phyloP scores from a whole-genome alignment of 2,888 invertebrate genomes.

The Philhelius pedissequus region DNA sequence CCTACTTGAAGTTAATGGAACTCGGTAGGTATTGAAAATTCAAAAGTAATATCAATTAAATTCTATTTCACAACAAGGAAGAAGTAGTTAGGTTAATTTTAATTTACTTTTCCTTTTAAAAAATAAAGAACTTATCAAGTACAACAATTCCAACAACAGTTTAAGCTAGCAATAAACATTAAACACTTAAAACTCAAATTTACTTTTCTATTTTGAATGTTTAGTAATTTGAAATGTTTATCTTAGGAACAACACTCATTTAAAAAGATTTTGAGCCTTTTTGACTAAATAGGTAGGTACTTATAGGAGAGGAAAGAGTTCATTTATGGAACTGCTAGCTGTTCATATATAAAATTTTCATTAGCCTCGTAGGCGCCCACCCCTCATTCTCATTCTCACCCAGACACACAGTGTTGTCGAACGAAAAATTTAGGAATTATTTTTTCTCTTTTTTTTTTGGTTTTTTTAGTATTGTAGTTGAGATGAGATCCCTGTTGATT shows the following conservation, averaged over 20 bases:
- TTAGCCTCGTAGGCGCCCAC: no score
- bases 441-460: no score
- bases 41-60: neutral
- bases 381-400: no score
- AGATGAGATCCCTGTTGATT: no score
- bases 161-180: neutral
- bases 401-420: no score
- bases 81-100: neutral
- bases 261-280: neutral
- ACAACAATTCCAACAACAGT: no score
- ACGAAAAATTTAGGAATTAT: no score
- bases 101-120: neutral
- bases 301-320: no score
- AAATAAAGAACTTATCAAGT: neutral
- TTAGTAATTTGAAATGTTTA: neutral
- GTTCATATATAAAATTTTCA: no score
- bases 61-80: neutral
- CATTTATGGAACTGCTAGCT: no score
- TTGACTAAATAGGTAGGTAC: no score
- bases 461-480: no score
- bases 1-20: neutral
- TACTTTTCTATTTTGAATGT: neutral
- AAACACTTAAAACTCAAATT: neutral
- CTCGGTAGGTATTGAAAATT: neutral
- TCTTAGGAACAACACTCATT: neutral